Percentiles rank a stretch among this genome's conserved stretches.
Conservation (phyloP, 2,888 invertebrate genomes). For the Heliconius aoede region DNA sequence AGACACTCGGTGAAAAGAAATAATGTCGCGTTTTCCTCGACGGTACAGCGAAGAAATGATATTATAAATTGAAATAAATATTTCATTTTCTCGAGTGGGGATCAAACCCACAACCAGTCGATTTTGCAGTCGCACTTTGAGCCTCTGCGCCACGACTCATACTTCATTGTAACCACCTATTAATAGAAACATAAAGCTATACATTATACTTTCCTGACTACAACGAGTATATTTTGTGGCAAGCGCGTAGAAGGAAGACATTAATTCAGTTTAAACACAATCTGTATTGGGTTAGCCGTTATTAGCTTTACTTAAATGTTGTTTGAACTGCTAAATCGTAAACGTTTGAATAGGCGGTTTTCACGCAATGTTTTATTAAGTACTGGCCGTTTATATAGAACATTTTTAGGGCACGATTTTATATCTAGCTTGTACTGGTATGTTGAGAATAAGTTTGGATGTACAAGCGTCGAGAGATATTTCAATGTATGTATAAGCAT, state of each 20-base stretch:
- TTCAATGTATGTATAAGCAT: too few relatives aligned
- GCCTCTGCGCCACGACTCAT: too few relatives aligned
- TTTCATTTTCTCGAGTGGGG: too few relatives aligned
- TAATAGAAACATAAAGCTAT: conserved; percentile 22
- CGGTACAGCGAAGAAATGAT: too few relatives aligned
- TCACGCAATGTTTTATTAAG: conserved; percentile 61
- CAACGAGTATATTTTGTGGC: conserved; percentile 28
- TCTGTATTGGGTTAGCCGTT: conserved; percentile 67
- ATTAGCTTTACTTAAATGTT: conserved; percentile 76
- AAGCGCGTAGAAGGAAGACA: conserved; percentile 41
- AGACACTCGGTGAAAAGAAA: too few relatives aligned
- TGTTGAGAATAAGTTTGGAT: neutral
- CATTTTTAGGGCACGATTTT: neutral
- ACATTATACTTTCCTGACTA: conserved; percentile 20
- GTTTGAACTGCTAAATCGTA: conserved; percentile 74
- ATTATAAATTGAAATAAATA: too few relatives aligned
- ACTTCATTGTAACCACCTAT: neutral
- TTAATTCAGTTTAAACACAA: conserved; percentile 57
- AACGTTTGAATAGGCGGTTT: conserved; percentile 65
- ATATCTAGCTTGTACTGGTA: neutral
- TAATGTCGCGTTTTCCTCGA: too few relatives aligned
- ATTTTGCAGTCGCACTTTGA: too few relatives aligned
- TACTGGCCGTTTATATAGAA: conserved; percentile 1
- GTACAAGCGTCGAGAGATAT: too few relatives aligned
- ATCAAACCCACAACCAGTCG: too few relatives aligned